Percentiles rank a stretch among this genome's conserved stretches.
Evolutionary conservation across 1,140 invertebrate genomes (phyloP).

Genomic region (Formica exsecta): DNA sequence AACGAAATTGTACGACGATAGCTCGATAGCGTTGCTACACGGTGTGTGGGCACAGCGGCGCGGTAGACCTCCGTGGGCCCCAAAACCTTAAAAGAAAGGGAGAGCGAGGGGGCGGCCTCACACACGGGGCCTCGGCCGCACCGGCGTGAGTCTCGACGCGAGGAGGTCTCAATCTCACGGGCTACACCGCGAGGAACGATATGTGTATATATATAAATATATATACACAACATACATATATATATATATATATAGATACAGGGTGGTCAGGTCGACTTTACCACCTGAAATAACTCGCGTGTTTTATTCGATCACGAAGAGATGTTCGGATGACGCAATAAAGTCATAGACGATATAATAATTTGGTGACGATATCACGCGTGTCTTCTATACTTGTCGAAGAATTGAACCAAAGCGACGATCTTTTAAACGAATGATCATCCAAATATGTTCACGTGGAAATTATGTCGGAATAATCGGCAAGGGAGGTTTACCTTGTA

Average conservation of each 20-base stretch:
- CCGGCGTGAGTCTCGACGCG: conserved; percentile 81
- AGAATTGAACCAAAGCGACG: neutral
- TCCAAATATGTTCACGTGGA: too few species aligned
- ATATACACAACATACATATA: conserved; percentile 42
- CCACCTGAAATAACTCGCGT: conserved; percentile 27
- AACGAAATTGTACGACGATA: conserved; percentile 71
- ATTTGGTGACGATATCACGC: neutral
- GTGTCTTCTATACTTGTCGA: neutral
- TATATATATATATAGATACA: conserved; percentile 57
- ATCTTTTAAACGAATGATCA: neutral
- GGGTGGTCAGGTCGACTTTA: conserved; percentile 24
- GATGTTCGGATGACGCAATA: neutral
- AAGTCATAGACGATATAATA: neutral
- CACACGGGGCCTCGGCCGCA: conserved; percentile 73
- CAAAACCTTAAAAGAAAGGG: conserved; percentile 75
- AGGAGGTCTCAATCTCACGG: conserved; percentile 82
- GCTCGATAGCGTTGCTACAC: conserved; percentile 63
- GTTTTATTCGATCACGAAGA: conserved; percentile 11
- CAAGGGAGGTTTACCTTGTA: conserved; percentile 49
- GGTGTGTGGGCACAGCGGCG: conserved; percentile 72
- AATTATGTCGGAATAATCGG: neutral
- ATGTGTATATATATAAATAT: conserved; percentile 63
- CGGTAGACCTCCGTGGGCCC: conserved; percentile 71
- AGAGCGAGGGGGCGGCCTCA: conserved; percentile 78
- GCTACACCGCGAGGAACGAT: conserved; percentile 67